Evolutionary conservation across 2,888 invertebrate genomes (phyloP), one percentile per base, ranked within the genome.

Genomic region (Acronicta psi): DNA sequence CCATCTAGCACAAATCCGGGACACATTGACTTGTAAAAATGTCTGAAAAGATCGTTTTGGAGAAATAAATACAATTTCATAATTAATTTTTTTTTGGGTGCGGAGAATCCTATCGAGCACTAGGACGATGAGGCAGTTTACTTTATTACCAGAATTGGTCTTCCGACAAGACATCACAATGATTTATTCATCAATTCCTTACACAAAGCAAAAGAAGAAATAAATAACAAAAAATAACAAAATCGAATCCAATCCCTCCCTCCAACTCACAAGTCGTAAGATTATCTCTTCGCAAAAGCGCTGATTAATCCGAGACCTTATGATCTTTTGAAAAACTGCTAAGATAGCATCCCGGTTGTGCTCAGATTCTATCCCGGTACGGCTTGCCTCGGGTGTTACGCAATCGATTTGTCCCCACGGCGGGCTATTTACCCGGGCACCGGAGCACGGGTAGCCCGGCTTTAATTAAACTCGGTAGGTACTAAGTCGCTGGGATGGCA

Each of bases 401-500:
- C 68, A 58, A 75, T 76, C 75, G 69, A 76, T 76, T 69, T 68
- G 65, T 70, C 63, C 59, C 53, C 69, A 63, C 62, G 64, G 51
- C 60, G 47, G 59, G 58, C 59, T 70, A 73, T 70, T 77, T 77
- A 75, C 73, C 61, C 68, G 65, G 56, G 59, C 40, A 59, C 54
- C 62, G 59, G 52, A 37, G 51, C 59, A 53, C 55, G 61, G 53
- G 65, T 45, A 49, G 62, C 64, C 61, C 61, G 61, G 64, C 44
- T 78, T 79, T 79, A 79, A 79, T 79, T 79, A 78, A 79, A 79
- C 58, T 63, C 69, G 52, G 69, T 57, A 73, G 52, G 69, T 57
- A 73, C 64, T 79, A 76, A 75, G 78, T 75, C 69, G 69, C 67
- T 53, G 47, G 41, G 73, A 75, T 66, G 65, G 63, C 69, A 66